Conservation (phyloP, 2,113 vertebrate species). For the Thalassoma bifasciatum region DNA sequence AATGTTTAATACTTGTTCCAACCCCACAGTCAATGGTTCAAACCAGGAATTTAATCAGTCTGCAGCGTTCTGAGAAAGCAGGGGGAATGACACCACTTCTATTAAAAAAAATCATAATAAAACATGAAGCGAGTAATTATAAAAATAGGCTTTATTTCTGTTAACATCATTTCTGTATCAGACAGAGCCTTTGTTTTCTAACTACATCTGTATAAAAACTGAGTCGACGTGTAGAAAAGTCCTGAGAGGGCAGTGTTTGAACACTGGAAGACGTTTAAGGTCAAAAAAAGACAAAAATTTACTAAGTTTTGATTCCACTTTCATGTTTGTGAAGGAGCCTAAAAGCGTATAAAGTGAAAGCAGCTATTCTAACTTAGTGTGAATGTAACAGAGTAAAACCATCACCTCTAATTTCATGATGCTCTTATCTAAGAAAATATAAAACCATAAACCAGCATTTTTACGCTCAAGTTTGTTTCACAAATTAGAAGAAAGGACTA, state of each 20-base stretch:
- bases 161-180: not conserved
- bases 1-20: conserved; percentile 78
- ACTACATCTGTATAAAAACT: conserved; percentile 3
- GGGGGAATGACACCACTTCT: rapidly evolving
- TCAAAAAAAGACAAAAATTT: too few relatives aligned
- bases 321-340: not conserved
- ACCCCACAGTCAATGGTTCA: not conserved
- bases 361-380: too few relatives aligned
- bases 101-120: conserved; percentile 13
- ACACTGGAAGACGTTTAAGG: too few relatives aligned
- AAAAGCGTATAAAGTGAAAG: not conserved
- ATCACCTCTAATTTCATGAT: too few relatives aligned
- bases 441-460: too few relatives aligned
- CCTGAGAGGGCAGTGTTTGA: not conserved
- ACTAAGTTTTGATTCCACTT: not conserved
- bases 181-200: not conserved
- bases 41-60: conserved; percentile 52
- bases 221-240: not conserved
- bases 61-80: conserved; percentile 44
- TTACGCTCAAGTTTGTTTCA: too few relatives aligned
- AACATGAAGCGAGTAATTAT: not conserved
- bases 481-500: too few relatives aligned
- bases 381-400: not conserved
- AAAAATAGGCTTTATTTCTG: conserved; percentile 25
- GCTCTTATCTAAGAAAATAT: too few relatives aligned